Percentiles rank a stretch among this genome's conserved stretches.
These are phyloP conservation scores for Leptinotarsa texana DNA, from an alignment of 1,140 invertebrate species.

Conservation along the genomic window DNA sequence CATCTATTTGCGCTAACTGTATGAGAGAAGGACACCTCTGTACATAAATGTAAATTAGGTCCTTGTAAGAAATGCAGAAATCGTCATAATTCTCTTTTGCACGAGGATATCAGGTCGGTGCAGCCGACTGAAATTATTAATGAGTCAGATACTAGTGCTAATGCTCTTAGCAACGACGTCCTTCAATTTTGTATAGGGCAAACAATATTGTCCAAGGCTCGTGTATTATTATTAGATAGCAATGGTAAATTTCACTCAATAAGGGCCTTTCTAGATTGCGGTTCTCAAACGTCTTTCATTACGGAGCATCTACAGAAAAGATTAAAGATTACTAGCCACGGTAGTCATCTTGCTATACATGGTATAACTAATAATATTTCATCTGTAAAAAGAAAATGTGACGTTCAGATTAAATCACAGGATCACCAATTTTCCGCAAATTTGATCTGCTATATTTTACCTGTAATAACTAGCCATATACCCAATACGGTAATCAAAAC, in stretches of 20 bases:
- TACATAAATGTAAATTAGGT: constrained; percentile 2
- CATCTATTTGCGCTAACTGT: neutral
- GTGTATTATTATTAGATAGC: neutral
- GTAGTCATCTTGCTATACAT: neutral
- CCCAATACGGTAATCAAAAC: neutral
- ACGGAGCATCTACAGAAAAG: neutral
- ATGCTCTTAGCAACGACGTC: neutral
- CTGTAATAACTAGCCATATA: neutral
- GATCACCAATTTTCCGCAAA: neutral
- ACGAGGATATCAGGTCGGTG: neutral
- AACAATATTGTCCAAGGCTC: neutral
- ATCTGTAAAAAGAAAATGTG: neutral
- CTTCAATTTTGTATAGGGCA: neutral
- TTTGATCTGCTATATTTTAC: neutral
- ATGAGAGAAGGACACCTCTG: neutral
- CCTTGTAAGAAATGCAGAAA: neutral
- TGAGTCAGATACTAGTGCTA: neutral
- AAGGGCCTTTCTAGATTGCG: neutral
- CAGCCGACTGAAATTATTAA: neutral
- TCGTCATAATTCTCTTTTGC: constrained; percentile 5
- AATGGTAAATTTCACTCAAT: neutral
- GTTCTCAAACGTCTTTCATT: constrained; percentile 1
- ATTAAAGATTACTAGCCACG: neutral
- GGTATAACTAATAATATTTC: neutral
- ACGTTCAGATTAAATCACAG: neutral